Evolutionary conservation across 2,113 vertebrate genomes (phyloP), one percentile per base, ranked within the genome.

Genomic region (Coryphaenoides rupestris): DNA sequence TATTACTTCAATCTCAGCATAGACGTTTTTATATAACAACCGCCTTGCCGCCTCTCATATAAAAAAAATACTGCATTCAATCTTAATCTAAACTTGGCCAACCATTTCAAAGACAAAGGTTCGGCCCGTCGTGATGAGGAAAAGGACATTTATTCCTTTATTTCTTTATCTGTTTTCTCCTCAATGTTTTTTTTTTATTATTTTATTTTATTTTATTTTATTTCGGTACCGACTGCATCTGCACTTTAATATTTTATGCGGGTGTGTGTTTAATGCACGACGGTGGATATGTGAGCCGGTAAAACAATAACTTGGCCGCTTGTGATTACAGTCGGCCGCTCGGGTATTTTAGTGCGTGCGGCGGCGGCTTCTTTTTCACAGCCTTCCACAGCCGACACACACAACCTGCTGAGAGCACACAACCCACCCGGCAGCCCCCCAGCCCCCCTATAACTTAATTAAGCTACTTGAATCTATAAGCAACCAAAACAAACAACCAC

Each of bases 301-400:
- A 79, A 89, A 89, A 88, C 84, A 88, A 87, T 89, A 87, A 84
- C 69, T 63, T 88, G n/a, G n/a, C n/a, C n/a, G n/a, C n/a, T 89
- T 81, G 77, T 85, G 81, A 86, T 85, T 79, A 85, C 82, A 65
- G n/a, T n/a, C n/a, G n/a, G n/a, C n/a, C n/a, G n/a, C n/a, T n/a
- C n/a, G n/a, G 75, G 63, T 73, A 74, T 63, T 76, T 57, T 65
- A 74, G 74, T 59, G 69, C 76, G 45, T 47, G 65, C 83, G 71
- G 78, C 71, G 80, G 78, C 67, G n/a, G n/a, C n/a, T n/a, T n/a
- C n/a, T n/a, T n/a, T 77, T 80, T 75, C 1, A 16, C 71, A 9
- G 77, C 60, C 76, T 50, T 55, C 56, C 72, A 67, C n/a, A n/a
- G n/a, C n/a, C n/a, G n/a, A n/a, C n/a, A n/a, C n/a, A n/a, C n/a